phyloP scores from a whole-genome alignment of 1,140 invertebrate genomes.

The Platyscapa corneri region DNA sequence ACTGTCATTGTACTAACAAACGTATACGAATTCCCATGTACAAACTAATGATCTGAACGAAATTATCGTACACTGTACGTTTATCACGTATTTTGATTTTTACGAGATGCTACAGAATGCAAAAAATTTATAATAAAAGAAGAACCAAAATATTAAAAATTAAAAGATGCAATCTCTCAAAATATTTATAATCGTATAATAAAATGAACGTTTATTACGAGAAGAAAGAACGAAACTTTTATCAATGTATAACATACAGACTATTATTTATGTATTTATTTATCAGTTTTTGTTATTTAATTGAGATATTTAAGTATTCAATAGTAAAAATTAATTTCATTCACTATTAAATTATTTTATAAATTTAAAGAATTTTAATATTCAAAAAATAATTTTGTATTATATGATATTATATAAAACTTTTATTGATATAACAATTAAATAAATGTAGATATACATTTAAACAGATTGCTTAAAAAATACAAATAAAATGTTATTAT shows the following conservation, averaged over 20 bases:
- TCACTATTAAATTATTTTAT: too few species aligned
- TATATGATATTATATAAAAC: too few species aligned
- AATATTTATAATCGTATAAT: background rate
- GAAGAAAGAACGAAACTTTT: too few species aligned
- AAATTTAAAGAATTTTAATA: too few species aligned
- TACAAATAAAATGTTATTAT: constrained; percentile 1
- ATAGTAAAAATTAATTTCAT: too few species aligned
- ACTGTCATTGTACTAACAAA: constrained; percentile 72
- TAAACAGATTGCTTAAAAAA: background rate
- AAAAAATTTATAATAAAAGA: background rate
- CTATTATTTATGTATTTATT: background rate
- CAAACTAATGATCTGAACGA: constrained; percentile 61
- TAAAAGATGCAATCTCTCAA: background rate
- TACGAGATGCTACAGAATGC: background rate
- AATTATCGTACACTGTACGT: constrained; percentile 1
- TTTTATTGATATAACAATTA: too few species aligned
- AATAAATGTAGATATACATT: too few species aligned
- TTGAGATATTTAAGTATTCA: too few species aligned
- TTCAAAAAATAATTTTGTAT: too few species aligned
- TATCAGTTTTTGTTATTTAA: background rate
- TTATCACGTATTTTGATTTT: constrained; percentile 17
- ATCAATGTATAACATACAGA: background rate
- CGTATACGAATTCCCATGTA: constrained; percentile 76
- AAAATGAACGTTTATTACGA: too few species aligned
- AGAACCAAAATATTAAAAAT: background rate